Evolutionary conservation across 2,113 vertebrate species (phyloP).

Genomic region (Takifugu flavidus): DNA sequence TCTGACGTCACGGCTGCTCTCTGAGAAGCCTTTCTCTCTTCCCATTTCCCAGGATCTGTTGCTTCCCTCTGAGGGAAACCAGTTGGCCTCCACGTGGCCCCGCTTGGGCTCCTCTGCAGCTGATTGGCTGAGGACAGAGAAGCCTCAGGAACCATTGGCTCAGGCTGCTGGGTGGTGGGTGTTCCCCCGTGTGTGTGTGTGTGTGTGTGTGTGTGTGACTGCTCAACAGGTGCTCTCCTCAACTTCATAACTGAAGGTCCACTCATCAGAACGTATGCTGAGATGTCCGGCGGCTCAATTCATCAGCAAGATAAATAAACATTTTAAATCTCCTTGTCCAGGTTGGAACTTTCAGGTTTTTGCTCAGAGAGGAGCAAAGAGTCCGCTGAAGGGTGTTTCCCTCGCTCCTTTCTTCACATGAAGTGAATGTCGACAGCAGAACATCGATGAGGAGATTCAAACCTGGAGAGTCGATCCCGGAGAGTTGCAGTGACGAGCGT

Average conservation of each 20-base stretch:
- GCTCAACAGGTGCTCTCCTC: neutral
- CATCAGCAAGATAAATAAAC: too few species aligned
- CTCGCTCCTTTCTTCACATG: too few species aligned
- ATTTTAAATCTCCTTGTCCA: too few species aligned
- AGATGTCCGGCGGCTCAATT: too few species aligned
- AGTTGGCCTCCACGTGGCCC: conserved; percentile 14
- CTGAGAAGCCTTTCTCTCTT: neutral
- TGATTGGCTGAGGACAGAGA: conserved; percentile 19
- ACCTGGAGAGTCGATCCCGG: too few species aligned
- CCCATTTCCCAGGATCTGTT: conserved; percentile 5
- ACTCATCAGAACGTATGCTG: neutral
- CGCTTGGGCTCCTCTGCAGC: conserved; percentile 2
- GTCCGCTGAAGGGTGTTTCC: too few species aligned
- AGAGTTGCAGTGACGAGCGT: too few species aligned
- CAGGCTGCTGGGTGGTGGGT: conserved; percentile 2
- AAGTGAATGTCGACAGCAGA: too few species aligned
- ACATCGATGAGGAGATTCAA: too few species aligned
- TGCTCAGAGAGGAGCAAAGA: too few species aligned
- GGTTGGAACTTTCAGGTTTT: too few species aligned
- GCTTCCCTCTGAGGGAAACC: conserved; percentile 20
- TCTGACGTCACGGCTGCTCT: neutral
- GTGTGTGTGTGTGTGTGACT: neutral
- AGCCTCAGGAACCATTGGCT: neutral
- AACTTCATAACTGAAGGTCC: neutral
- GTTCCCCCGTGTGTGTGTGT: neutral